Evolutionary conservation across 2,113 vertebrate species (phyloP).

Genomic region (Conger conger): DNA sequence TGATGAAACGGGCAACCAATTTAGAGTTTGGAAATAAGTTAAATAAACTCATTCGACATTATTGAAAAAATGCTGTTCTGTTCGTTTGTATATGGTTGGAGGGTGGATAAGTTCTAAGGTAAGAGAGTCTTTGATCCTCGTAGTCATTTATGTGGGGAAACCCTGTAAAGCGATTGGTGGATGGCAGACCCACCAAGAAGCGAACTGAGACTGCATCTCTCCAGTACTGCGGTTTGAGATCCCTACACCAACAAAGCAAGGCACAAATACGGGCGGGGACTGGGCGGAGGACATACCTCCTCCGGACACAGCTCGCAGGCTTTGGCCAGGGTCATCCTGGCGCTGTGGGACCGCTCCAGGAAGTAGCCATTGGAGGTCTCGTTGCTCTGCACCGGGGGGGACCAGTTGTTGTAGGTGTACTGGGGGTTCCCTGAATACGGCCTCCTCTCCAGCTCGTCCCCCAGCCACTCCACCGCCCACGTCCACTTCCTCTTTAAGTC

Average conservation of each 20-base stretch:
- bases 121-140: too few relatives aligned
- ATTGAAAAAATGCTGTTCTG: too few relatives aligned
- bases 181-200: background rate
- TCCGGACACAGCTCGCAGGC: conserved; percentile 98
- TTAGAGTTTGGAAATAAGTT: too few relatives aligned
- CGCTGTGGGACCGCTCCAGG: conserved; percentile 97
- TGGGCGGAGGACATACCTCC: conserved; percentile 75
- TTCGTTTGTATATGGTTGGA: too few relatives aligned
- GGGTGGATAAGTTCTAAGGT: too few relatives aligned
- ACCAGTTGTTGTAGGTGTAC: conserved; percentile 99
- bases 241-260: background rate
- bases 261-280: background rate
- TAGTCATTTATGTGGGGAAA: too few relatives aligned
- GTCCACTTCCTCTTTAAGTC: conserved; percentile 99
- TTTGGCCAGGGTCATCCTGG: conserved; percentile 98
- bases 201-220: background rate
- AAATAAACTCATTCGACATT: too few relatives aligned
- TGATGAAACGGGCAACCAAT: too few relatives aligned
- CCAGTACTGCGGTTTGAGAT: too few relatives aligned
- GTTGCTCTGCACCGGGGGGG: conserved; percentile 97
- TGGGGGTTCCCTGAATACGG: conserved; percentile 96
- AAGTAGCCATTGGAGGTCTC: conserved; percentile 99
- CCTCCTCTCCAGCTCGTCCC: conserved; percentile 93
- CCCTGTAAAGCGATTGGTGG: too few relatives aligned
- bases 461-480: conserved; percentile 98